A percentile compares a stretch with the other conserved stretches of the same genome.
Conservation (phyloP, 2,113 vertebrate species). For the Alosa alosa region DNA sequence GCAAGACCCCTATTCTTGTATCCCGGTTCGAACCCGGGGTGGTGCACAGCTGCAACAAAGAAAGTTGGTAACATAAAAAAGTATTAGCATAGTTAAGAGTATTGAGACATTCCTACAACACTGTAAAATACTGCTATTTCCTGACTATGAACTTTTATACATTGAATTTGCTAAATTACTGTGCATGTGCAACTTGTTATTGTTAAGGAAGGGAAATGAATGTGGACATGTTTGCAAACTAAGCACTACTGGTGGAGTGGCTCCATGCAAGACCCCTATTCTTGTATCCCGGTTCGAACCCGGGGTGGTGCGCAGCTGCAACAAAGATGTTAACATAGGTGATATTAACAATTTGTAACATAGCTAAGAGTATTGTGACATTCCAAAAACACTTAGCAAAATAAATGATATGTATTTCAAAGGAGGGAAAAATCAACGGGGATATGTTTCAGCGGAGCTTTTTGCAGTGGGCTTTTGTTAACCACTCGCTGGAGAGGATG, state of each 20-base stretch:
- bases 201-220: background rate
- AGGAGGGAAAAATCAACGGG: background rate
- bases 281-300: conserved; percentile 4
- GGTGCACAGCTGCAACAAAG: background rate
- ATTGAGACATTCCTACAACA: too few relatives aligned
- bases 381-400: too few relatives aligned
- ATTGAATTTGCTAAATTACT: too few relatives aligned
- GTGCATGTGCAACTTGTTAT: too few relatives aligned
- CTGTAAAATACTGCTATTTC: too few relatives aligned
- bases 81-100: too few relatives aligned
- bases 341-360: background rate
- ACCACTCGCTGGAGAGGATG: background rate
- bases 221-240: background rate
- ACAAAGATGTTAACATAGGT: background rate
- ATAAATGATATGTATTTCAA: background rate
- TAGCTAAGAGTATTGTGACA: background rate
- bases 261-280: background rate
- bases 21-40: background rate
- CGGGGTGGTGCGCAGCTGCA: background rate
- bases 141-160: too few relatives aligned
- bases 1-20: background rate
- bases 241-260: conserved; percentile 3
- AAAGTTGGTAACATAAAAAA: background rate
- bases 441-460: background rate
- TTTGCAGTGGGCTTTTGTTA: background rate